Evolutionary conservation across 2,888 invertebrate genomes (phyloP).

Genomic region (Abscondita cerata): DNA sequence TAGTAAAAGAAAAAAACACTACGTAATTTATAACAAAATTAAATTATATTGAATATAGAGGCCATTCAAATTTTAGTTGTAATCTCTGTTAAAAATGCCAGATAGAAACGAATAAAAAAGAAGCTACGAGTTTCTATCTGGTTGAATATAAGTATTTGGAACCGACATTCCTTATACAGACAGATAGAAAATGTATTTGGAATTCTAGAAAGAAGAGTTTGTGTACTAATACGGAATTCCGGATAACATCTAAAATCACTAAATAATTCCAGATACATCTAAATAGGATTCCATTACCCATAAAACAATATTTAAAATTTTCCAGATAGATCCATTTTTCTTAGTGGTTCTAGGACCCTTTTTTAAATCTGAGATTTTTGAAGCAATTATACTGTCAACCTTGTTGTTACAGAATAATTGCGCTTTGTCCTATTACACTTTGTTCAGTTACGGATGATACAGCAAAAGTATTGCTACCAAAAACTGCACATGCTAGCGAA

Average conservation of each 20-base stretch:
- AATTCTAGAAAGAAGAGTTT: not conserved
- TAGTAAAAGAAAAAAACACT: too few species aligned
- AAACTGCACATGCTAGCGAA: not conserved
- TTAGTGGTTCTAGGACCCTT: not conserved
- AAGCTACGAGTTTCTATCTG: conserved; percentile 1
- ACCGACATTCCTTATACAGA: not conserved
- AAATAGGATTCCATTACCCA: not conserved
- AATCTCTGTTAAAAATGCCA: not conserved
- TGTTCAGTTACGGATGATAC: conserved; percentile 5
- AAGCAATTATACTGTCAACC: too few species aligned
- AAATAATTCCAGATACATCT: not conserved
- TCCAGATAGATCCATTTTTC: not conserved
- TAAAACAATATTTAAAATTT: conserved; percentile 1
- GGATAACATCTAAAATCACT: not conserved
- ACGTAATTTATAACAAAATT: too few species aligned
- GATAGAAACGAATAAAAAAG: not conserved
- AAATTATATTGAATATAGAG: too few species aligned
- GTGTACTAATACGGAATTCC: not conserved
- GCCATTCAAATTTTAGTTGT: too few species aligned
- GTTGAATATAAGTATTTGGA: conserved; percentile 1
- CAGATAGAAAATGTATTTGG: conserved; percentile 4
- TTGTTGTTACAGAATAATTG: not conserved
- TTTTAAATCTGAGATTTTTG: not conserved
- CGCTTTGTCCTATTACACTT: conserved; percentile 2
- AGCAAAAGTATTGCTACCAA: conserved; percentile 2